Evolutionary conservation across 2,113 vertebrate genomes (phyloP), one percentile per base, ranked within the genome.

Genomic region (Camelus dromedarius): DNA sequence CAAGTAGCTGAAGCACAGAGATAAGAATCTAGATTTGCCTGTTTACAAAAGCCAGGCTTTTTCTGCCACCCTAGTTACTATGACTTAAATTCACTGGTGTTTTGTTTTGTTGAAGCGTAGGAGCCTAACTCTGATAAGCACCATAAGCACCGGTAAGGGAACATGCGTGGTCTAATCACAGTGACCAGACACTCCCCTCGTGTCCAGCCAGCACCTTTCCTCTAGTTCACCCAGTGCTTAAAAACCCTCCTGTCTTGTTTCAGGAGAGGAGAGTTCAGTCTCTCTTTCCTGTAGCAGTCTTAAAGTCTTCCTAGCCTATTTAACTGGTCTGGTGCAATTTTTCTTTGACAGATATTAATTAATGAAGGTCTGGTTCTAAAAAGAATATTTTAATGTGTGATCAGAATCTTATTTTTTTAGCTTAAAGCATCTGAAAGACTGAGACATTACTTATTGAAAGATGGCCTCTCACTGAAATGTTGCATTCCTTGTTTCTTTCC

Each of bases 381-480:
- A 62, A 60, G 42, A 73, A 72, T 56, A 15, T 96, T 96, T 96
- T 95, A 75, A 94, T 98, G 98, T 91, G 94, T 85, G 94, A 98
- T 89, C 93, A 67, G 20, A 97, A 93, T 72, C 81, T 93, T 13
- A 96, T 75, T 97, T 94, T 95, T 97, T 98, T 97, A 97, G 91
- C 90, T 97, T 95, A 72, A 60, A 85, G 70, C 1, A 83, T 85
- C 26, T 95, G 95, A 91, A 60, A 32, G 66, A 70, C 92, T 22
- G 67, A 76, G 87, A 89, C 69, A 0, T 0, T 69, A 42, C 15
- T 8, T 97, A 95, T 93, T 96, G 85, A 95, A 54, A 92, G 85
- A 98, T 4, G 77, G 89, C 56, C 77, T 32, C 84, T 93, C 84
- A 1, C 0, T 5, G 89, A 16, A 85, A 92, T n/a, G 14, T 3